These are phyloP conservation scores for Polypedilum vanderplanki DNA, from an alignment of 1,140 invertebrate species.

Conservation along the genomic window DNA sequence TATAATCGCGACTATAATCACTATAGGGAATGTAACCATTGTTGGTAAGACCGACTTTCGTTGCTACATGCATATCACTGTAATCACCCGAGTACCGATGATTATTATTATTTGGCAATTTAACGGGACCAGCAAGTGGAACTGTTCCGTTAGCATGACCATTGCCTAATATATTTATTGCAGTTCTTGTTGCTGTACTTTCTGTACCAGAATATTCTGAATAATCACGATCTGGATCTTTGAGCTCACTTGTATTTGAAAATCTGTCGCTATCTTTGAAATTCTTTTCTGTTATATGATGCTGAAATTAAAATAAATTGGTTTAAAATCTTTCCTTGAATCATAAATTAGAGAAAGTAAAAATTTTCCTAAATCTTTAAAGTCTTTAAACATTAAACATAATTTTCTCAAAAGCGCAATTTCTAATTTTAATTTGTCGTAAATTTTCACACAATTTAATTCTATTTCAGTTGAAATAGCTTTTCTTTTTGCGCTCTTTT, in stretches of 20 bases:
- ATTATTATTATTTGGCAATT: slow-evolving; percentile 54
- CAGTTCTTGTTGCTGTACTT: slow-evolving; percentile 34
- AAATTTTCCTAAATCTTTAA: too few species aligned
- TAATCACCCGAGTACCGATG: slow-evolving; percentile 75
- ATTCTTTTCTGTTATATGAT: slow-evolving; percentile 60
- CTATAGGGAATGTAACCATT: slow-evolving; percentile 86
- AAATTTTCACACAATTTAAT: slow-evolving; percentile 29
- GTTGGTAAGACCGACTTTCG: slow-evolving; percentile 69
- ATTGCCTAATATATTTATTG: slow-evolving; percentile 34
- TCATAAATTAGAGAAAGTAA: too few species aligned
- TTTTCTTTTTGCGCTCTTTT: background rate
- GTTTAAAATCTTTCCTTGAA: background rate
- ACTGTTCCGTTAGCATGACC: slow-evolving; percentile 51
- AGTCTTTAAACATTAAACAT: too few species aligned
- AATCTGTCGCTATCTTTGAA: slow-evolving; percentile 80
- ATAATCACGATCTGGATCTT: slow-evolving; percentile 72
- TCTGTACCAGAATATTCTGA: slow-evolving; percentile 45
- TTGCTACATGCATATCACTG: slow-evolving; percentile 53
- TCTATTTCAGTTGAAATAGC: slow-evolving; percentile 37
- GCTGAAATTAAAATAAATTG: slow-evolving; percentile 39
- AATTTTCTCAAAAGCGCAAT: background rate
- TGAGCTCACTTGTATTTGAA: slow-evolving; percentile 85
- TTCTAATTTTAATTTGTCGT: slow-evolving; percentile 19
- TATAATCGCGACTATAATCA: slow-evolving; percentile 76
- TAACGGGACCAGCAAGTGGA: slow-evolving; percentile 68